Base-by-base conservation (phyloP, 1,140 invertebrate species). In the Ladona fulva region DNA sequence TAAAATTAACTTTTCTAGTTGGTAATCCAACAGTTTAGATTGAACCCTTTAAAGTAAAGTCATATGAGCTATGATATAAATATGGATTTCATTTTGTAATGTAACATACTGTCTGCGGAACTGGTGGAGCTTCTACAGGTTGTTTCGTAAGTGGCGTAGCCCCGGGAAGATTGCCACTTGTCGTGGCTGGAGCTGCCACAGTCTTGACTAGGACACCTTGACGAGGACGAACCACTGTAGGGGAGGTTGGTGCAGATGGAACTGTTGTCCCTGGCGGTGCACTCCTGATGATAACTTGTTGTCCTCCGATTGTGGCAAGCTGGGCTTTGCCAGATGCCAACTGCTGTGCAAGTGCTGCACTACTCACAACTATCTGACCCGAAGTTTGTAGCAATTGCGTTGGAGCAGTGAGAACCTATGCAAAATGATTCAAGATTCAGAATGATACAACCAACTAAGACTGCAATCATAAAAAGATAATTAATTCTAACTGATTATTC, bases 261-360 rank as follows among this genome's bases (percentile, higher is more conserved):
- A 42, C 74, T 74, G 76, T 66, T 81, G 92, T 91, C 16, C 91
- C 91, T 14, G 91, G 88, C 8, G 90, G 89, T n/a, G 86, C 83
- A 25, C 85, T 85, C 76, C 92, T 86, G 29, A 95, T 92, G 10
- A 91, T 83, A 19, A 95, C 92, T 84, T 95, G 52, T 80, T 95
- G 94, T 0, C 93, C 93, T 81, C 92, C 92, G 10, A 94, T 90
- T 7, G 92, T 93, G 1, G 93, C 92, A n/a, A 95, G 85, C 82
- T 94, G 92, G 77, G 74, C 74, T 75, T 79, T 79, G 3, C 78
- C 78, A 25, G 76, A 75, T 1, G 78, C 78, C 10, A 79, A 66
- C n/a, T 79, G 78, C 24, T 59, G 44, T 22, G 79, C 79, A 16
- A 78, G 29, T 24, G 73, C 59, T 16, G 75, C 25, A 44, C 77